A percentile compares a stretch with the other conserved stretches of the same genome.
Evolutionary conservation across 2,797 vertebrate species (phyloP).

Genomic region (Eremophila alpestris): DNA sequence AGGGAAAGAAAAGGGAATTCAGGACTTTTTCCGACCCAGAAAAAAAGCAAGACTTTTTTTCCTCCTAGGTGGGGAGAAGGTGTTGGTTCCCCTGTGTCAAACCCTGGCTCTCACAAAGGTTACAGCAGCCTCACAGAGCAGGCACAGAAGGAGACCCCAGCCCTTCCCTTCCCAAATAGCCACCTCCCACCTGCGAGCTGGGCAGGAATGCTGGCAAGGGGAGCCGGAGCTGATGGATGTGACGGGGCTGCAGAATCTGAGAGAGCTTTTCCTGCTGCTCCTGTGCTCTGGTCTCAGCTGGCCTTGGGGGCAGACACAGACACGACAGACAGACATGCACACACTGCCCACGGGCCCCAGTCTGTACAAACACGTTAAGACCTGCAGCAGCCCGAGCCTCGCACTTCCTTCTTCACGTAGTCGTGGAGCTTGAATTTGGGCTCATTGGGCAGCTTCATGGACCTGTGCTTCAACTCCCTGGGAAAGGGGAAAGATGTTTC

Average conservation of each 20-base stretch:
- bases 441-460: constrained; percentile 83
- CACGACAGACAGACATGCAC: constrained; percentile 63
- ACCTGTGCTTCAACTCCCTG: constrained; percentile 91
- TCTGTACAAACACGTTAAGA: constrained; percentile 75
- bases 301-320: constrained; percentile 39
- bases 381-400: constrained; percentile 84
- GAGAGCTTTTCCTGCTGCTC: background rate
- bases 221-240: fast-evolving
- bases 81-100: background rate
- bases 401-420: constrained; percentile 88
- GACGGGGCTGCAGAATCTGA: fast-evolving
- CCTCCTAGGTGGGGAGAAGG: background rate
- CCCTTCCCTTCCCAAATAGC: background rate
- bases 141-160: background rate
- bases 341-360: constrained; percentile 30
- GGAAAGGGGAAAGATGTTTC: background rate
- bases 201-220: fast-evolving
- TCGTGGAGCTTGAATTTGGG: constrained; percentile 91
- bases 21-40: background rate
- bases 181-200: background rate
- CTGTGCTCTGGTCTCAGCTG: background rate
- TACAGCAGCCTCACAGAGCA: background rate
- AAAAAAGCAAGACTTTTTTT: background rate
- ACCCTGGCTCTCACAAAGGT: background rate
- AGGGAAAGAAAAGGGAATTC: background rate